Evolutionary conservation across 2,797 vertebrate genomes (phyloP), one percentile per base, ranked within the genome.

Genomic region (Benthosema pterotum): DNA sequence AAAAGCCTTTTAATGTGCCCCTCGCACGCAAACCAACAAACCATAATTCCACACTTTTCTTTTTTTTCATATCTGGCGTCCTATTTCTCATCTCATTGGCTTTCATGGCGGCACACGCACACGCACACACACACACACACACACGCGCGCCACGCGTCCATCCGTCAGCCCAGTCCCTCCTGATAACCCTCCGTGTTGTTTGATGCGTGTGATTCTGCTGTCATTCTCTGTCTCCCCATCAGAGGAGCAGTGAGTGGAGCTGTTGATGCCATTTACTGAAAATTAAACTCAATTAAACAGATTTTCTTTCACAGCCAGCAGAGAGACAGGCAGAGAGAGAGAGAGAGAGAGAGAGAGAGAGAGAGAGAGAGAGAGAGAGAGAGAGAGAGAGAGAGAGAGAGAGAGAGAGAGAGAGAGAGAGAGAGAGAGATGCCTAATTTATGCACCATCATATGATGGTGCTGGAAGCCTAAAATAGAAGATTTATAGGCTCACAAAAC

Each of bases 261-360:
- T 79, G 76, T 59, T 79, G 77, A 83, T 88, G 79, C 75, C 76
- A 70, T 89, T 89, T 83, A 83, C 77, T 77, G 78, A 70, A 79
- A 80, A 84, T 88, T 87, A 89, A 77, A 77, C 75, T 80, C 80
- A 89, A 85, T 90, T 86, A 89, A 87, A 77, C 16, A 15, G 61
- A 68, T 79, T 77, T 76, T 67, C 62, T 79, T 72, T 60, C 69
- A 80, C 64, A 65, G 69, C 47, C 55, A 73, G 62, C 58, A 79
- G 71, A 58, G 63, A 43, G n/a, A 74, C 32, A 38, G 32, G 3
- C 7, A 11, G 32, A 38, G 32, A 38, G 28, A 32, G 28, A 32
- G 28, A 32, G 25, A 25, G 25, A 25, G 1, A 25, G 25, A 25
- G 25, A 25, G 25, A 25, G 1, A 25, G 1, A 25, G 25, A 1